phyloP scores from a whole-genome alignment of 2,888 invertebrate species.

The Sericinus montela region DNA sequence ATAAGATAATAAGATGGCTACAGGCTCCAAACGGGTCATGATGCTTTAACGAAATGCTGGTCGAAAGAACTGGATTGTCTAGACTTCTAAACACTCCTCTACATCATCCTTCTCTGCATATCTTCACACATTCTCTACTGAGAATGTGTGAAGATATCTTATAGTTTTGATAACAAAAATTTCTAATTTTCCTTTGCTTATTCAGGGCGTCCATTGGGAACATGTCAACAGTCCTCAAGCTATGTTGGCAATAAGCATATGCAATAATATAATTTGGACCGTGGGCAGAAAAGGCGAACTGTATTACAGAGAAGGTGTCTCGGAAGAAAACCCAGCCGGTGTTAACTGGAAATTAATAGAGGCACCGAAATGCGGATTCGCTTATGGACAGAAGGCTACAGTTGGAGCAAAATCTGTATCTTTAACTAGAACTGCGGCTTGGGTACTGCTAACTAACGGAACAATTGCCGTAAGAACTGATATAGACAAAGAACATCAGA shows the following conservation, averaged over 20 bases:
- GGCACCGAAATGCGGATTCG: constrained; percentile 60
- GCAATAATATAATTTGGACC: constrained; percentile 89
- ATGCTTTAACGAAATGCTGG: too few species aligned
- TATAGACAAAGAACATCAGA: constrained; percentile 86
- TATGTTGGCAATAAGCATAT: constrained; percentile 84
- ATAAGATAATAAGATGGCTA: too few species aligned
- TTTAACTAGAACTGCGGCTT: constrained; percentile 85
- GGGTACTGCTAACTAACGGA: constrained; percentile 88
- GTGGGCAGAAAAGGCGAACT: constrained; percentile 92
- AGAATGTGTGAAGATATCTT: too few species aligned
- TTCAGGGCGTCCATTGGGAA: constrained; percentile 88
- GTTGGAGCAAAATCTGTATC: constrained; percentile 85
- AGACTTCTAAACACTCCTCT: too few species aligned
- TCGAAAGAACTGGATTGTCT: too few species aligned
- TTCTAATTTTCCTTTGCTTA: too few species aligned
- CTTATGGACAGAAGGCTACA: constrained; percentile 47
- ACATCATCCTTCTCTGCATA: too few species aligned
- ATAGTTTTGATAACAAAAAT: too few species aligned
- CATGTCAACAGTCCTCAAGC: constrained; percentile 90
- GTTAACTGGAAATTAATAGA: constrained; percentile 90
- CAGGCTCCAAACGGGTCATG: too few species aligned
- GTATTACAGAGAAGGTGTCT: constrained; percentile 88
- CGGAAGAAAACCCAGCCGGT: constrained; percentile 81
- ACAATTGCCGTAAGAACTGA: constrained; percentile 88
- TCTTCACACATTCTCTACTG: too few species aligned